Conservation (phyloP, 2,113 vertebrate species). For the Lepidothrix coronata region DNA sequence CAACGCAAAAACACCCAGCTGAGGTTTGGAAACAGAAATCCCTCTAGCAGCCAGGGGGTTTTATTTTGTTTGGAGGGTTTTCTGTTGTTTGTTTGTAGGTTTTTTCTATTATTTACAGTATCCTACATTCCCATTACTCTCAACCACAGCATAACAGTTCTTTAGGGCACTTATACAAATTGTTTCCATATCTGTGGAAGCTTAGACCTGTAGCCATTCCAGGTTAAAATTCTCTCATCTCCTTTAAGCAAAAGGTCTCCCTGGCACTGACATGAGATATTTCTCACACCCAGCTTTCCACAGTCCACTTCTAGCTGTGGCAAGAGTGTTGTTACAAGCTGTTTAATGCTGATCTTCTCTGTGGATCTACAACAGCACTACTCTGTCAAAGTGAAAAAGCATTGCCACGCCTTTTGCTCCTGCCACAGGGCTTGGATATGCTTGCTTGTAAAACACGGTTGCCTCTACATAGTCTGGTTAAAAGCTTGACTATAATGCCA, state of each 20-base stretch:
- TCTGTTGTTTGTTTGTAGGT: background rate
- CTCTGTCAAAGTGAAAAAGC: background rate
- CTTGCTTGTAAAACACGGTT: background rate
- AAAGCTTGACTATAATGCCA: background rate
- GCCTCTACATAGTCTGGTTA: background rate
- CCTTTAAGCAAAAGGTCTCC: background rate
- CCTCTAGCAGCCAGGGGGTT: background rate
- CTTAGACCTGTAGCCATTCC: background rate
- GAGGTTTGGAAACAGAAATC: background rate
- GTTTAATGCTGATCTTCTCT: background rate
- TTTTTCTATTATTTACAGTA: background rate
- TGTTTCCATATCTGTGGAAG: background rate
- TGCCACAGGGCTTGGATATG: background rate
- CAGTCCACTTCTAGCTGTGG: background rate
- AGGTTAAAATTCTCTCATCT: background rate
- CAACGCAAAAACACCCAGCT: background rate
- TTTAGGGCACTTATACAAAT: background rate
- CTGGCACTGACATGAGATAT: rapidly evolving
- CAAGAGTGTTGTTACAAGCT: background rate
- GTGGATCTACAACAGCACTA: background rate
- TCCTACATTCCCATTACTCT: background rate
- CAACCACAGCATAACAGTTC: background rate
- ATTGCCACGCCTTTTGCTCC: background rate
- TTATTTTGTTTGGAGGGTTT: background rate
- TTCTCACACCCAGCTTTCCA: background rate